A percentile compares a stretch with the other conserved stretches of the same genome.
Evolutionary conservation across 2,797 vertebrate species (phyloP).

Genomic region (Setipinna tenuifilis): DNA sequence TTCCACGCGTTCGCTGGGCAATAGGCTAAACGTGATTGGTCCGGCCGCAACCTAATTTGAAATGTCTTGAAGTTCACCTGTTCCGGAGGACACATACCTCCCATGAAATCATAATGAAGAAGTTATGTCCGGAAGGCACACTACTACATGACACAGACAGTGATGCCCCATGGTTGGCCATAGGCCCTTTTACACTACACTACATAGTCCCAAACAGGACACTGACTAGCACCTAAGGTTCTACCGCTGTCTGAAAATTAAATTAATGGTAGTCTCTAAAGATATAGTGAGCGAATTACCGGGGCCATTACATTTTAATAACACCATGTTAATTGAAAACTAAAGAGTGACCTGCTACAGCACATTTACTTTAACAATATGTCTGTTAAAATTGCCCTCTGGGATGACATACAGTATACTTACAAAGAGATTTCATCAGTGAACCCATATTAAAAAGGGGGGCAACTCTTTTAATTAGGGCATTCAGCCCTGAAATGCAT

Average conservation of each 20-base stretch:
- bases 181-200: conserved; percentile 30
- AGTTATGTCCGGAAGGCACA: not conserved
- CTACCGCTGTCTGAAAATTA: conserved; percentile 57
- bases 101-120: not conserved
- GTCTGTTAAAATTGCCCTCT: conserved; percentile 64
- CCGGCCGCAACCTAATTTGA: not conserved
- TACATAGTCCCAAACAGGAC: conserved; percentile 15
- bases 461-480: conserved; percentile 74
- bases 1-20: not conserved
- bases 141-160: not conserved
- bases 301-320: conserved; percentile 66
- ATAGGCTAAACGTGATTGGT: not conserved
- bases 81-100: not conserved
- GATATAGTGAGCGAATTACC: conserved; percentile 60
- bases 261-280: conserved; percentile 62
- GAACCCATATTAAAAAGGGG: conserved; percentile 66
- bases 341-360: conserved; percentile 65
- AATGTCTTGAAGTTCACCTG: not conserved
- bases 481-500: conserved; percentile 65
- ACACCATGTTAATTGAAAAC: conserved; percentile 67
- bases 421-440: conserved; percentile 73
- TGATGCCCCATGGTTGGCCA: not conserved
- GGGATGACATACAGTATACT: conserved; percentile 71
- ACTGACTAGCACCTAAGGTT: conserved; percentile 46
- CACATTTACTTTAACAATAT: conserved; percentile 43